phyloP scores from a whole-genome alignment of 2,797 vertebrate genomes.

The Botia almorhae region DNA sequence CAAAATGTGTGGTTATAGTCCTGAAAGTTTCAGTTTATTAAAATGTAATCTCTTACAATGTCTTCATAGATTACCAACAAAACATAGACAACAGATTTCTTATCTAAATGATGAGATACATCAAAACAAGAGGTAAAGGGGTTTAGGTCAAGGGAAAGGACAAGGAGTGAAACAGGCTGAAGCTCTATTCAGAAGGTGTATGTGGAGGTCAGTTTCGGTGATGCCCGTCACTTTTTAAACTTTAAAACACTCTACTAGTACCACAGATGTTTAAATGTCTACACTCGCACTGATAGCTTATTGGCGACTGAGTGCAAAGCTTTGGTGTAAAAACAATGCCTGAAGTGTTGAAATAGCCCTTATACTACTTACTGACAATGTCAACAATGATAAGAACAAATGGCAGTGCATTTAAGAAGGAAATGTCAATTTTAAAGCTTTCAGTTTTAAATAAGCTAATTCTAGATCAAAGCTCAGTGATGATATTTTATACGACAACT shows the following conservation, averaged over 20 bases:
- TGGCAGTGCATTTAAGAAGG: background rate
- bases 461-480: background rate
- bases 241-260: constrained; percentile 23
- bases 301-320: constrained; percentile 53
- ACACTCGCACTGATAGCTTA: constrained; percentile 45
- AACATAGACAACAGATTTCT: background rate
- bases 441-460: background rate
- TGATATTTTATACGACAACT: background rate
- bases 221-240: constrained; percentile 26
- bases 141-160: background rate
- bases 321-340: constrained; percentile 61
- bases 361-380: constrained; percentile 20
- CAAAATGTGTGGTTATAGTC: too few species aligned
- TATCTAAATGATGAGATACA: background rate
- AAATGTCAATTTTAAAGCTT: background rate
- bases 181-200: background rate
- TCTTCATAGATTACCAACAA: background rate
- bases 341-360: constrained; percentile 30
- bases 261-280: constrained; percentile 44
- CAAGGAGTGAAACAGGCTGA: background rate
- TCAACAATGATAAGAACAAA: background rate
- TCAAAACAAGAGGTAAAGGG: background rate
- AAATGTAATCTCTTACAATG: background rate
- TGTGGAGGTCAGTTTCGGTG: constrained; percentile 40
- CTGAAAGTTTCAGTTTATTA: background rate